These are phyloP conservation scores for Pseudorhombus dupliciocellatus DNA, from an alignment of 2,113 vertebrate genomes.

Conservation along the genomic window DNA sequence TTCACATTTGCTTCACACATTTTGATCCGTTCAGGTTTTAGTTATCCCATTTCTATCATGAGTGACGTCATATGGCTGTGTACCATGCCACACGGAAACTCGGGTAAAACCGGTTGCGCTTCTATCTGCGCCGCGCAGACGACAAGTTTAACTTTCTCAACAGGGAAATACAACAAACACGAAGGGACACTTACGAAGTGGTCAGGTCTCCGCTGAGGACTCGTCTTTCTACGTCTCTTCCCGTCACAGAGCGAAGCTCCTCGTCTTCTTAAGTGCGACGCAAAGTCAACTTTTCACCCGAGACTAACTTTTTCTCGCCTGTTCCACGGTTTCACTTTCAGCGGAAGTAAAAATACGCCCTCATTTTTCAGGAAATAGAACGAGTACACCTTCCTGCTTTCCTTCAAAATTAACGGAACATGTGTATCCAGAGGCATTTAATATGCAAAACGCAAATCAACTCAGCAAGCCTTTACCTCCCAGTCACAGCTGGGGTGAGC, in stretches of 20 bases:
- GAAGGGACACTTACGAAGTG: not conserved
- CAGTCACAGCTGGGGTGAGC: not conserved
- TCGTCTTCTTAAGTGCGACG: not conserved
- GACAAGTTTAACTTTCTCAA: not conserved
- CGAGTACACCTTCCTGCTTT: not conserved
- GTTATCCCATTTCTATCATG: no score
- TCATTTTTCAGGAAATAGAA: no score
- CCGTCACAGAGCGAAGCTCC: not conserved
- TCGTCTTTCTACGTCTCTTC: not conserved
- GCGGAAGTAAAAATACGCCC: not conserved
- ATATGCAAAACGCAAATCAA: not conserved
- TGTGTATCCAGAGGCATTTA: not conserved
- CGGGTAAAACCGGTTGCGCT: no score
- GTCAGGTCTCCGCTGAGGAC: not conserved
- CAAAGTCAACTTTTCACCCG: not conserved
- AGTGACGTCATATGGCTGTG: no score
- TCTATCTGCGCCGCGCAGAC: no score
- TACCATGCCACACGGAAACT: no score
- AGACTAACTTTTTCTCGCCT: not conserved
- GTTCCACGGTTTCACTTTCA: conserved; percentile 30
- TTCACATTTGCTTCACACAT: no score
- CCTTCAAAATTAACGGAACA: conserved; percentile 9
- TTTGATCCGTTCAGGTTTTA: no score
- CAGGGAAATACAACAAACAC: not conserved
- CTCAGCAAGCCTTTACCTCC: not conserved